Evolutionary conservation across 2,888 invertebrate genomes (phyloP).

Genomic region (Meloe dianella): DNA sequence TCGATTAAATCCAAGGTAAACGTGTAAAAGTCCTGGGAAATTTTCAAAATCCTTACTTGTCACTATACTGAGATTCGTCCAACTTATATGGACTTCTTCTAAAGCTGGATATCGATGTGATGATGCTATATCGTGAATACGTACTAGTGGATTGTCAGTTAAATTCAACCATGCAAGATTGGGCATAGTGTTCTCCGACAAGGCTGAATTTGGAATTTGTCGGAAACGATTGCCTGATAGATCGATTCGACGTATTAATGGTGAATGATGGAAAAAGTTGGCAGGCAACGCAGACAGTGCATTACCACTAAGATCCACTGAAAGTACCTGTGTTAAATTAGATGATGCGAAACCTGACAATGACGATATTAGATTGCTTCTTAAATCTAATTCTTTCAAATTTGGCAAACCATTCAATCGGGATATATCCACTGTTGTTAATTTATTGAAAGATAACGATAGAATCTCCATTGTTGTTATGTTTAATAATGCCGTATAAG

Average conservation of each 20-base stretch:
- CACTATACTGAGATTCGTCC: slow-evolving; percentile 81
- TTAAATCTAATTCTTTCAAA: slow-evolving; percentile 75
- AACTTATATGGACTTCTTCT: slow-evolving; percentile 80
- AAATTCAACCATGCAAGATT: slow-evolving; percentile 79
- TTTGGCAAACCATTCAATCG: slow-evolving; percentile 77
- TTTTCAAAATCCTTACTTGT: slow-evolving; percentile 86
- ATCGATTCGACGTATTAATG: slow-evolving; percentile 75
- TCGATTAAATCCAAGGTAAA: slow-evolving; percentile 75
- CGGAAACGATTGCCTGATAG: slow-evolving; percentile 79
- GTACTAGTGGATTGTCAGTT: slow-evolving; percentile 79
- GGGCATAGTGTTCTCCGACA: slow-evolving; percentile 77
- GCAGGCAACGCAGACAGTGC: slow-evolving; percentile 76
- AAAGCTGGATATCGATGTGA: slow-evolving; percentile 76
- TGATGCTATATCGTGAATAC: slow-evolving; percentile 74
- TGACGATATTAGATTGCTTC: slow-evolving; percentile 76
- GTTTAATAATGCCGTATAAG: slow-evolving; percentile 79
- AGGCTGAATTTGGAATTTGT: slow-evolving; percentile 77
- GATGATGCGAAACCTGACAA: slow-evolving; percentile 78
- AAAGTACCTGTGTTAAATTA: slow-evolving; percentile 74
- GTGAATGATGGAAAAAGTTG: slow-evolving; percentile 79
- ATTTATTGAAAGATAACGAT: slow-evolving; percentile 71
- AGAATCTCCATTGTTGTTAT: slow-evolving; percentile 76
- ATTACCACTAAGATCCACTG: slow-evolving; percentile 79
- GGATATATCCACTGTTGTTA: slow-evolving; percentile 76
- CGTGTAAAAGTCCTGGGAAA: slow-evolving; percentile 77